A percentile compares a stretch with the other conserved stretches of the same genome.
These are phyloP conservation scores for Stomatorhinus ivindoensis DNA, from an alignment of 2,113 vertebrate species.

Conservation along the genomic window DNA sequence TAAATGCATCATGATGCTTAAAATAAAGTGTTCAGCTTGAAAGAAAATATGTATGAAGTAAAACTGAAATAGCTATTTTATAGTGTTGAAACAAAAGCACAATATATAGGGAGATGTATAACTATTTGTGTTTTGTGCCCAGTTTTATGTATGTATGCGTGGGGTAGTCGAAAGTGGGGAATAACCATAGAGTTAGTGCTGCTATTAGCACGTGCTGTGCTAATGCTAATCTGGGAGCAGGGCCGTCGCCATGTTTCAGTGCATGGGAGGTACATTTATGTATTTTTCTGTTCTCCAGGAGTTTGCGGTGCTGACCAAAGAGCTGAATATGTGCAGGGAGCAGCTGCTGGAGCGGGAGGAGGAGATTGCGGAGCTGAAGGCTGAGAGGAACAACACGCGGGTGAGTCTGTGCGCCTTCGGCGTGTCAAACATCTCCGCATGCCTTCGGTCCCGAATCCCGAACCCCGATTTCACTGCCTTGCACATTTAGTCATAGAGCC, in stretches of 20 bases:
- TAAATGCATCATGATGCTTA: neutral
- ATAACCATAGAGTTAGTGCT: neutral
- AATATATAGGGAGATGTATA: neutral
- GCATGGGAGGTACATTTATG: neutral
- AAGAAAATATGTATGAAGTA: neutral
- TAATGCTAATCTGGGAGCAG: neutral
- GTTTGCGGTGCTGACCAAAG: constrained; percentile 85
- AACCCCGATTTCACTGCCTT: neutral
- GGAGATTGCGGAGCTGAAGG: constrained; percentile 85
- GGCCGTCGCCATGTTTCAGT: neutral
- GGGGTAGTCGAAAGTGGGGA: neutral
- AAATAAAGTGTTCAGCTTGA: neutral
- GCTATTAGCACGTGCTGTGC: neutral
- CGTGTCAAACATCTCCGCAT: neutral
- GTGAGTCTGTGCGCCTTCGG: constrained; percentile 50
- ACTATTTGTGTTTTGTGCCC: neutral
- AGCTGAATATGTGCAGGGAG: constrained; percentile 82
- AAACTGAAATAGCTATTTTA: neutral
- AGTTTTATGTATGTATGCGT: neutral
- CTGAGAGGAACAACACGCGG: constrained; percentile 85
- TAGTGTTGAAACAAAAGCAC: neutral
- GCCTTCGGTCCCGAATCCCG: neutral
- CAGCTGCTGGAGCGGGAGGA: constrained; percentile 87
- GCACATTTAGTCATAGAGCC: neutral
- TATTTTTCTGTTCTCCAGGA: constrained; percentile 59